These are phyloP conservation scores for Siphamia tubifer DNA, from an alignment of 2,113 vertebrate genomes.

Conservation along the genomic window DNA sequence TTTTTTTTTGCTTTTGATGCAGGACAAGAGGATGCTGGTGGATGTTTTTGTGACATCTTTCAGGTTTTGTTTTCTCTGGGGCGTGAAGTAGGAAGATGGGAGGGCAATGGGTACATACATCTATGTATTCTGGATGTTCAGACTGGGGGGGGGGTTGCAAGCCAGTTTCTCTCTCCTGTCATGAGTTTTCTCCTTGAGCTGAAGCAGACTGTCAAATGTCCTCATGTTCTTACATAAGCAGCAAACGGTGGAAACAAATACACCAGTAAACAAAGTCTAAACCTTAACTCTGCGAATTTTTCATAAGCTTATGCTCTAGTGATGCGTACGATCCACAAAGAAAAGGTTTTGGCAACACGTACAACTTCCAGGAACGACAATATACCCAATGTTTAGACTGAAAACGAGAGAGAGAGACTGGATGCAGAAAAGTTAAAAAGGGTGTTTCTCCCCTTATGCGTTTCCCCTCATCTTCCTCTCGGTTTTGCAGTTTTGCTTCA, in stretches of 20 bases:
- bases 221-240: no score
- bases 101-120: conserved; percentile 15
- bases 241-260: conserved; percentile 35
- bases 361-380: conserved; percentile 35
- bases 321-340: conserved; percentile 64
- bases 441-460: conserved; percentile 6
- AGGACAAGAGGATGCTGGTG: conserved; percentile 72
- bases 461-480: conserved; percentile 46
- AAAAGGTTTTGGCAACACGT: conserved; percentile 77
- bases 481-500: conserved; percentile 48
- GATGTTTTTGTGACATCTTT: conserved; percentile 69
- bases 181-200: no score
- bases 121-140: conserved; percentile 13
- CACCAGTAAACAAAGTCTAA: conserved; percentile 48
- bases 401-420: conserved; percentile 61
- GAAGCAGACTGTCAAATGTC: no score
- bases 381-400: conserved; percentile 53
- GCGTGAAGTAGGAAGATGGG: conserved; percentile 18
- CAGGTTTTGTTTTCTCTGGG: conserved; percentile 53
- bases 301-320: conserved; percentile 58
- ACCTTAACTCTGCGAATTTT: conserved; percentile 27
- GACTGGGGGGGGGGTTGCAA: neutral
- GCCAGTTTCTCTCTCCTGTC: conserved; percentile 52
- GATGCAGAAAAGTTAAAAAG: conserved; percentile 54
- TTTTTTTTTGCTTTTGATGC: conserved; percentile 42